Evolutionary conservation across 2,113 vertebrate genomes (phyloP).

Genomic region (Morone saxatilis): DNA sequence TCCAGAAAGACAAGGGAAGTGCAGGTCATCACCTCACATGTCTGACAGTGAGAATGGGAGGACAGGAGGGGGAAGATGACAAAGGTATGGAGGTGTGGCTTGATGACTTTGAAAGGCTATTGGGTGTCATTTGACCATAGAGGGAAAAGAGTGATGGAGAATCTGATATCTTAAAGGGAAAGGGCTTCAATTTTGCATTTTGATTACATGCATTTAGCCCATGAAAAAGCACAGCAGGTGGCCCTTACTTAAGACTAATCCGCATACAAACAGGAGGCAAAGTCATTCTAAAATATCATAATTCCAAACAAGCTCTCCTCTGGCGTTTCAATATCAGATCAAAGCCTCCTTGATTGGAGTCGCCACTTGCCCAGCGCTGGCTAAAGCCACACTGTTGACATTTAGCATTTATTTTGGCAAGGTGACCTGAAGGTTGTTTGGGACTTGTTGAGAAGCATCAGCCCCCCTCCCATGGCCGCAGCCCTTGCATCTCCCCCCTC

Average conservation of each 20-base stretch:
- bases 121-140: conserved; percentile 53
- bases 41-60: conserved; percentile 48
- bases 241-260: conserved; percentile 69
- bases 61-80: conserved; percentile 1
- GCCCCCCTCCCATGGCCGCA: conserved; percentile 16
- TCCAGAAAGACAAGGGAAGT: conserved; percentile 72
- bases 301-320: conserved; percentile 69
- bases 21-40: conserved; percentile 72
- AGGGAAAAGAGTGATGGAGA: conserved; percentile 35
- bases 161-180: conserved; percentile 53
- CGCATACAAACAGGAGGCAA: conserved; percentile 64
- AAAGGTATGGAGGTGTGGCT: conserved; percentile 60
- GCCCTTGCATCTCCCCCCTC: conserved; percentile 9
- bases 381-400: conserved; percentile 73
- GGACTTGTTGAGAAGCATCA: conserved; percentile 78
- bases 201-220: conserved; percentile 25
- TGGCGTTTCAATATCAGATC: conserved; percentile 64
- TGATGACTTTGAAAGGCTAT: conserved; percentile 66
- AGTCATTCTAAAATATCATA: conserved; percentile 65
- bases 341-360: conserved; percentile 63
- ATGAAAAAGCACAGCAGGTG: conserved; percentile 68
- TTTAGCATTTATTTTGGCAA: conserved; percentile 80
- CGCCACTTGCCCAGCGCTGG: conserved; percentile 50
- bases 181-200: conserved; percentile 40
- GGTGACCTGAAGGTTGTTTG: conserved; percentile 76